Evolutionary conservation across 1,140 invertebrate genomes (phyloP), one percentile per base, ranked within the genome.

Genomic region (Dicyema japonicum): DNA sequence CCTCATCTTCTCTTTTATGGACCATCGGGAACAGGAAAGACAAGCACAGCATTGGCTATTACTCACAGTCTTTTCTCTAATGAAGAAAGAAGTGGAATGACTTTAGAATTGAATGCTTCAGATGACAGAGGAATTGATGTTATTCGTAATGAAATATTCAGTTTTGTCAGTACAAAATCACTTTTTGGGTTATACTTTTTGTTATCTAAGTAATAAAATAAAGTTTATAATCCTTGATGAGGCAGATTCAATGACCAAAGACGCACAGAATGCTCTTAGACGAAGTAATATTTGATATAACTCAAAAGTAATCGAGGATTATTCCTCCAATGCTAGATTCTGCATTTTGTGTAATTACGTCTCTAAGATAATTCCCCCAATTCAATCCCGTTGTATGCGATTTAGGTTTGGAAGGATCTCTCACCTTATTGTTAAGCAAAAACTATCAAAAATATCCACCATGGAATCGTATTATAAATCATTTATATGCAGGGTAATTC

Each of bases 251-350:
- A 97, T 97, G 88, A 97, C 88, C 3, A 72, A 76, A 45, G 82
- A 94, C 65, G 88, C 88, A 3, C 88, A 97, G 50, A 92, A 90
- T 64, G 82, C 85, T 17, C 55, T 94, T 2, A 60, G 82, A 38
- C 65, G 85, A 64, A 76, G 72, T 76, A 59, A 61, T 57, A 47
- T n/a, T 19, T 15, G 12, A 16, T 12, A 13, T 5, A 23, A n/a
- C n/a, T n/a, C n/a, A n/a, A n/a, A n/a, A 72, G 72, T 94, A 37
- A 88, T 94, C 45, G 85, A 94, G 49, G 92, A 92, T 43, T 94
- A 78, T 41, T 90, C 85, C 14, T 76, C 88, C 31, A 94, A 90
- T 51, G 72, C 82, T 1, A 56, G 88, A 15, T 97, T 97, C 47
- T 97, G 88, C 44, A 67, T 97, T 22, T 92, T 97, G 40, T 90